Percentiles rank a stretch among this genome's conserved stretches.
Conservation (phyloP, 64 coral and sea anemone genomes). For the Exaiptasia diaphana region DNA sequence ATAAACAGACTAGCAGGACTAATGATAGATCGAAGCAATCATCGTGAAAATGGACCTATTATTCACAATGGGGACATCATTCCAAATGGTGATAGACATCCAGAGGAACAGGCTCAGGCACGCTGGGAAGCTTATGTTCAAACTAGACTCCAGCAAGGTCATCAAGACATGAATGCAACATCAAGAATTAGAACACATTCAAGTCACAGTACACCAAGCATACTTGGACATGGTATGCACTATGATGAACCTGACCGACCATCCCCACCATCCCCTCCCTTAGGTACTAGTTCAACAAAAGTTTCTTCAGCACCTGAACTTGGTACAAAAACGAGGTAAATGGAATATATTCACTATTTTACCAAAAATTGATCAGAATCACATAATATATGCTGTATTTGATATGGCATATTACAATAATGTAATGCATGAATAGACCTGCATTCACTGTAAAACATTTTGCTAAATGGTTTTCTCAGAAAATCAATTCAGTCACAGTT, state of each 20-base stretch:
- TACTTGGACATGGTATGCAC: not conserved
- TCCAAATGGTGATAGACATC: slow-evolving; percentile 29
- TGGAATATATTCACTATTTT: no score
- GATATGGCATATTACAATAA: no score
- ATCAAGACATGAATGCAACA: not conserved
- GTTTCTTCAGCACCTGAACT: not conserved
- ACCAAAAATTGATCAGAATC: no score
- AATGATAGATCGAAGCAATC: slow-evolving; percentile 47
- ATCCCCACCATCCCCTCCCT: not conserved
- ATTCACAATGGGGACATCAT: slow-evolving; percentile 11
- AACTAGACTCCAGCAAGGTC: slow-evolving; percentile 64
- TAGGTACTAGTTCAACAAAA: not conserved
- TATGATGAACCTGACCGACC: not conserved
- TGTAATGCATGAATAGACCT: no score
- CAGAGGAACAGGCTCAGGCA: slow-evolving; percentile 63
- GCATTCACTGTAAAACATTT: no score
- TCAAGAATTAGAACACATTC: slow-evolving; percentile 43
- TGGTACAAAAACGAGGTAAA: not conserved
- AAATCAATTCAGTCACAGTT: no score
- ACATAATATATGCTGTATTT: no score
- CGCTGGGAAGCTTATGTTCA: slow-evolving; percentile 91
- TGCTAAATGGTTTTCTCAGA: no score
- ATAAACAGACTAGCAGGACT: slow-evolving; percentile 82
- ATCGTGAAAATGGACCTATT: slow-evolving; percentile 20
- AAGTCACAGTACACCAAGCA: slow-evolving; percentile 7